Evolutionary conservation across 2,888 invertebrate genomes (phyloP), one percentile per base, ranked within the genome.

Genomic region (Clitarchus hookeri): DNA sequence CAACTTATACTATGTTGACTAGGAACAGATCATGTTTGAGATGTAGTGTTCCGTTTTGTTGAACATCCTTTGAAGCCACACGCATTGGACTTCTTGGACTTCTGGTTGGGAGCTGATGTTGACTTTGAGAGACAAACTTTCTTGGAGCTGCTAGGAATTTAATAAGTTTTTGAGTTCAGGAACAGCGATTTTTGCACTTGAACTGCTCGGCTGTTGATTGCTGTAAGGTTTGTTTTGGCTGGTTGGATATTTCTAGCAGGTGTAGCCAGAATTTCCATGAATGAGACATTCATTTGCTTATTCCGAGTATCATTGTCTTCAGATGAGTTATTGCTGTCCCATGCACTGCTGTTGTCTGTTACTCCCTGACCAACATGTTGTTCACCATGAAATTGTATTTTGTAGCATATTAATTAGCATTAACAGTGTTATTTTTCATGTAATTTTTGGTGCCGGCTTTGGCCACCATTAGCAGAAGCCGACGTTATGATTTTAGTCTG

Each of bases 1-100:
- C 88, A 88, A 84, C 85, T 48, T 86, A 88, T 78, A 27, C 83
- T 84, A 0, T 65, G 65, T 65, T 65, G 6, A 8, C 16, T 65
- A 6, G 19, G 0, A n/a, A 65, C 65, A 65, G 19, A 65, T 2
- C 11, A 65, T 65, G 0, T 65, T 2, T n/a, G 65, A 53, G 82
- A 25, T 82, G 82, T 2, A 82, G 44, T 82, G 19, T 3, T 8
- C 82, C 6, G 82, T 36, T 82, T 82, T 26, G 0, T 9, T 44
- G 82, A 3, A 26, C 0, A n/a, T 19, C 23, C 1, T 26, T 82
- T n/a, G 26, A n/a, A n/a, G n/a, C n/a, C 6, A 12, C 53, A 19
- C 8, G 13, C 44, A 27, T 26, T 86, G 84, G 36, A 26, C n/a
- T 82, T 82, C n/a, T 16, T 82, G 82, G 27, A 25, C 36, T 36